Base-by-base conservation (phyloP, 1,140 invertebrate genomes). In the Cotesia vestalis region DNA sequence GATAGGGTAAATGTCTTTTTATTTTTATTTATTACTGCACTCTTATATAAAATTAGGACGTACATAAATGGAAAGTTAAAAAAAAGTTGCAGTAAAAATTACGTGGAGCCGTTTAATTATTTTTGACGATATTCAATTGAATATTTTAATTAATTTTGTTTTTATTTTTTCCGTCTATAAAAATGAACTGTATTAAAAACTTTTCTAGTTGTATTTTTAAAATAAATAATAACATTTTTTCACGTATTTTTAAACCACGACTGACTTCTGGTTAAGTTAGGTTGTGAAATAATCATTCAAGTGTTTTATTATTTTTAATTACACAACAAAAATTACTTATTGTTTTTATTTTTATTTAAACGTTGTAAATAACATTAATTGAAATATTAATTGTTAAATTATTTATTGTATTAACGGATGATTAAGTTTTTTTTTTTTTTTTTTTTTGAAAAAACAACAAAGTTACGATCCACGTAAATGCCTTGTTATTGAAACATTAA, bases 181-280 rank as follows among this genome's bases (percentile, higher is more conserved):
- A 61, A 68, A 35, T n/a, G 36, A 38, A 38, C 66, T 17, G 11
- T 52, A 46, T 17, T 66, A 12, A 55, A 14, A 8, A 55, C 53
- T 17, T 55, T 55, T 4, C 4, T 55, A n/a, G n/a, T 5, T 55
- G 12, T 55, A 55, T 55, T n/a, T 9, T 5, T 5, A 14, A 5
- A 55, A 55, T 55, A n/a, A 55, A 9, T 8, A 14, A 55, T 55
- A 55, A 55, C 73, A 66, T 80, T 68, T 62, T 11, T n/a, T 59
- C 36, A 34, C 17, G 62, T 57, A 51, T 71, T 68, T 73, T 80
- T 79, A 79, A 76, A 52, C 81, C 78, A 85, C 79, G 80, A 82
- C 81, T 84, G 81, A 83, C 80, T 83, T 81, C 80, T 83, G 81
- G 81, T 79, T 80, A 81, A 81, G 81, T 82, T 83, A 80, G 81